Percentiles rank a stretch among this genome's conserved stretches.
Evolutionary conservation across 1,140 invertebrate genomes (phyloP).

Genomic region (Trichogramma pretiosum): DNA sequence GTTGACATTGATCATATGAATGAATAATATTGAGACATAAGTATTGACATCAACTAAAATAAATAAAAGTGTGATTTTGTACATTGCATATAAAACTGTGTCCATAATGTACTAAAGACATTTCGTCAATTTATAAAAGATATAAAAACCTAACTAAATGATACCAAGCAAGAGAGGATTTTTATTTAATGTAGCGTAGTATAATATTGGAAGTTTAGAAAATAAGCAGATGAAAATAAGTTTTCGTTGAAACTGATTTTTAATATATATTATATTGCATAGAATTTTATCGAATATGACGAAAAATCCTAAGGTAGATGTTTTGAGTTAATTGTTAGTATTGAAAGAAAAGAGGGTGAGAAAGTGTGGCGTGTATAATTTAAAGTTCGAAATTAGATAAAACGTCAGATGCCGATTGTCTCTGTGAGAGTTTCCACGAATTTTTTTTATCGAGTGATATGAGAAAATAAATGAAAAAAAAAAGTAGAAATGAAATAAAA

Average conservation of each 20-base stretch:
- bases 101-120: too few relatives aligned
- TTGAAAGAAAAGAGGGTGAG: too few relatives aligned
- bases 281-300: slow-evolving; percentile 12
- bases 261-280: too few relatives aligned
- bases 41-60: neutral
- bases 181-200: too few relatives aligned
- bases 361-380: too few relatives aligned
- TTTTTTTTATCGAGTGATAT: too few relatives aligned
- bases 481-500: slow-evolving; percentile 2
- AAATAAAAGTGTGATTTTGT: neutral
- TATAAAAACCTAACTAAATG: too few relatives aligned
- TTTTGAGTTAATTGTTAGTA: slow-evolving; percentile 19
- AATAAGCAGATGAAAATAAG: neutral
- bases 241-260: slow-evolving; percentile 5
- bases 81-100: neutral
- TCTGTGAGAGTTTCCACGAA: slow-evolving; percentile 14
- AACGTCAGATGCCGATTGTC: slow-evolving; percentile 17
- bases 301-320: slow-evolving; percentile 4
- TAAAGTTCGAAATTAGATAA: slow-evolving; percentile 10
- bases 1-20: slow-evolving; percentile 2
- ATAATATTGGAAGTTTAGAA: too few relatives aligned
- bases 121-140: slow-evolving; percentile 8
- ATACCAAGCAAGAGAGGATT: too few relatives aligned
- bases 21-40: neutral
- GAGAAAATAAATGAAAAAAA: too few relatives aligned